Base-by-base conservation (phyloP, 2,888 invertebrate genomes). In the Pelosia muscerda region DNA sequence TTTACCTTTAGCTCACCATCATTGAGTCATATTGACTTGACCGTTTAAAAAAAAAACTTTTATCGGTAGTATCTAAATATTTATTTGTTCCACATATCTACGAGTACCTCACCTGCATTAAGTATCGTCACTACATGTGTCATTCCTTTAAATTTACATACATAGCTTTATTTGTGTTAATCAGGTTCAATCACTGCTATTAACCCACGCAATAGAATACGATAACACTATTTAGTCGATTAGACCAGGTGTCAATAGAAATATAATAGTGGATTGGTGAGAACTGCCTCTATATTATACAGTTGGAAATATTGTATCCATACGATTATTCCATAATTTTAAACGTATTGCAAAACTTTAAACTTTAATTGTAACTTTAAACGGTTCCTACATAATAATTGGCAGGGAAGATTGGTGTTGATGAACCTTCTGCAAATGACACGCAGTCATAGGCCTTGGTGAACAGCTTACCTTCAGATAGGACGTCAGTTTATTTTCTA, bases 141-240 rank as follows among this genome's bases (percentile, higher is more conserved):
- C 49, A 19, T 49, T 49, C n/a, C 49, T 49, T n/a, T n/a, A 42
- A 42, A 19, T 42, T 19, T 19, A 19, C 49, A n/a, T 49, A n/a
- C 49, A 49, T 49, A 49, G 19, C n/a, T 49, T 49, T 49, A 49
- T 49, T 49, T n/a, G n/a, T 49, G 49, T 49, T 49, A n/a, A n/a
- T 49, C 49, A n/a, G 49, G 19, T 49, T 49, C 49, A n/a, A 49
- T 49, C 49, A 49, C 49, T n/a, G 49, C 49, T 49, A 49, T 49
- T 49, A n/a, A 49, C 49, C 49, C 49, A 49, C n/a, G n/a, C 49
- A 49, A 49, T 42, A 19, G 42, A 49, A 49, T 49, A 49, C 49
- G n/a, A 49, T 49, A 49, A n/a, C 8, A n/a, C 9, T 49, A 49
- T 49, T 49, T 49, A n/a, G 49, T 49, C 49, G 49, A 49, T 49